Percentiles rank a stretch among this genome's conserved stretches.
Evolutionary conservation across 2,113 vertebrate species (phyloP).

Genomic region (Ictalurus punctatus): DNA sequence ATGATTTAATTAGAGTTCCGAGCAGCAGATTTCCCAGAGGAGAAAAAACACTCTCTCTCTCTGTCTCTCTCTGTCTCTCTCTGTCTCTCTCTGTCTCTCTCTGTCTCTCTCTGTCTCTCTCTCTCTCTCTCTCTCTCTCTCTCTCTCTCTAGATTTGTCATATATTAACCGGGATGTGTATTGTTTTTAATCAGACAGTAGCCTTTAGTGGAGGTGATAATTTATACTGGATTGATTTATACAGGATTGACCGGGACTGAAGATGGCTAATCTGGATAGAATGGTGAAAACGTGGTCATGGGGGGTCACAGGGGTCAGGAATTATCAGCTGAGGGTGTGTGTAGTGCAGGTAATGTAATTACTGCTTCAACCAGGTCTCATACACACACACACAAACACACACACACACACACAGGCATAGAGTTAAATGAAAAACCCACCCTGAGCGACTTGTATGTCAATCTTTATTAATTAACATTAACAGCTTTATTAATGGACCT

Average conservation of each 20-base stretch:
- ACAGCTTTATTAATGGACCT: not conserved
- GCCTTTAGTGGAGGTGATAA: slow-evolving; percentile 43
- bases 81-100: slow-evolving; percentile 1
- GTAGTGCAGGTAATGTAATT: slow-evolving; percentile 57
- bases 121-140: not conserved
- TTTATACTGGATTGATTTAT: slow-evolving; percentile 49
- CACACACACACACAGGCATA: too few relatives aligned
- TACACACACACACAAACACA: not conserved
- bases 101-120: too few relatives aligned
- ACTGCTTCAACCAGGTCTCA: slow-evolving; percentile 23
- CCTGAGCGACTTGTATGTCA: not conserved
- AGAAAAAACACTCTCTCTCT: slow-evolving; percentile 5
- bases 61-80: not conserved
- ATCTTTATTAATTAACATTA: not conserved
- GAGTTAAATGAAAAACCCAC: not conserved
- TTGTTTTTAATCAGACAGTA: slow-evolving; percentile 56
- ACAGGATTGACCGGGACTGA: slow-evolving; percentile 26
- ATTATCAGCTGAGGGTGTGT: slow-evolving; percentile 54
- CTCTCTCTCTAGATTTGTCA: slow-evolving; percentile 26
- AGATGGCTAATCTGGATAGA: slow-evolving; percentile 42
- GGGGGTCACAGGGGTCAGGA: slow-evolving; percentile 55
- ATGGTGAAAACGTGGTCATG: slow-evolving; percentile 31
- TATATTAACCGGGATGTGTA: slow-evolving; percentile 43
- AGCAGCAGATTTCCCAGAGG: slow-evolving; percentile 49
- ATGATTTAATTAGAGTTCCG: slow-evolving; percentile 49